Base-by-base conservation (phyloP, 2,888 invertebrate species). In the Hartigia nigra region DNA sequence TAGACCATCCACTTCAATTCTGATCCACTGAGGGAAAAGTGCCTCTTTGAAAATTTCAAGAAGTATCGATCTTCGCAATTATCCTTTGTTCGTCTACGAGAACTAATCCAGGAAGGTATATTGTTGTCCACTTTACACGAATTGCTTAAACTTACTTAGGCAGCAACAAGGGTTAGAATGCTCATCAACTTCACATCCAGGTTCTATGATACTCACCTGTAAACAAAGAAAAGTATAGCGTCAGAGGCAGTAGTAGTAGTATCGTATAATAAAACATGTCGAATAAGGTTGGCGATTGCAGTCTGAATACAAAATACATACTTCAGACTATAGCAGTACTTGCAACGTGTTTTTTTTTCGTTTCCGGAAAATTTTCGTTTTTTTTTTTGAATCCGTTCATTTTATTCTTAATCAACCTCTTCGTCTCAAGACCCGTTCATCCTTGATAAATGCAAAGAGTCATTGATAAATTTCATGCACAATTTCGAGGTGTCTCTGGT, bases 171-270 rank as follows among this genome's bases (percentile, higher is more conserved):
- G 55, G 55, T 55, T 55, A 23, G 55, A 55, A 23, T 55, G 2
- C 78, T 76, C 70, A 31, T 32, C n/a, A 70, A 32, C 72, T 36
- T 69, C 76, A 70, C 70, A 37, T 74, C 12, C 74, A 70, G 70
- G 76, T 72, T 78, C 80, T 74, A 80, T 74, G 79, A 81, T 84
- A 83, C 88, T 87, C 83, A 86, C 86, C 84, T 86, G 87, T 70
- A 86, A 85, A 81, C 77, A 80, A 82, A 83, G 76, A 77, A 76
- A 76, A 76, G 35, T 12, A n/a, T 12, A 74, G n/a, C 1, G 31
- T 70, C 14, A 70, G 70, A 70, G 23, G 0, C 14, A 23, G 23
- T 31, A 12, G 31, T 14, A 9, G 31, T 14, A 12, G 72, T n/a
- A n/a, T n/a, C 11, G 75, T 34, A 74, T 35, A 23, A 35, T 74